Base-by-base conservation (phyloP, 1,140 invertebrate genomes). In the Luehdorfia chinensis region DNA sequence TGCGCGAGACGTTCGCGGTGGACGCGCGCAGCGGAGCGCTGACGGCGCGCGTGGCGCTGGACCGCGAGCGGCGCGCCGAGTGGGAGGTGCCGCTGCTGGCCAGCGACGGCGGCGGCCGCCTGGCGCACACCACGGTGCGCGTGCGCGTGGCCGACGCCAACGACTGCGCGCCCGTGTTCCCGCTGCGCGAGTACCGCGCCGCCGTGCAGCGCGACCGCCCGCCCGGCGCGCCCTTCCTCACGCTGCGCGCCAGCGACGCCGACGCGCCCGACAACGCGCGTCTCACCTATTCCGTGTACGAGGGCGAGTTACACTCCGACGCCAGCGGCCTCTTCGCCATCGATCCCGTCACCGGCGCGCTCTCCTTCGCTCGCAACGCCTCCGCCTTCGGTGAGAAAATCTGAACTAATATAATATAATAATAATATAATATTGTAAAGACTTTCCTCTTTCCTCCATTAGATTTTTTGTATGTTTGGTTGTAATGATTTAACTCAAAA, bases 121-220 rank as follows among this genome's bases (percentile, higher is more conserved):
- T 93, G 34, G 93, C 93, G 2, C 96, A 95, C 75, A 89, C 94
- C 1, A 91, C 90, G 4, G 90, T 98, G 2, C 87, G 93, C 62
- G 91, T 98, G 4, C 91, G 90, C 59, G 91, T 98, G 4, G 86
- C 83, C 2, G 96, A 98, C 87, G 90, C 92, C 41, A 98, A 98
- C 86, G 97, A 98, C 71, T 96, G 97, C 83, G 78, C 91, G 32
- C 97, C 97, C 0, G 78, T 87, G 32, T 98, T 98, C 83, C 81
- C 91, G 18, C 77, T 94, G 8, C 90, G 90, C 36, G 94, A 96
- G 77, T 96, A 96, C 66, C 94, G 94, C 78, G 91, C 90, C 1
- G 91, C 92, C 18, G 91, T 95, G 36, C 89, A 90, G 47, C 83
- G 88, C 12, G 93, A 94, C 76, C 88, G 89, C 9, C 93, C 94